phyloP scores from a whole-genome alignment of 2,888 invertebrate genomes.

The Caenorhabditis japonica region DNA sequence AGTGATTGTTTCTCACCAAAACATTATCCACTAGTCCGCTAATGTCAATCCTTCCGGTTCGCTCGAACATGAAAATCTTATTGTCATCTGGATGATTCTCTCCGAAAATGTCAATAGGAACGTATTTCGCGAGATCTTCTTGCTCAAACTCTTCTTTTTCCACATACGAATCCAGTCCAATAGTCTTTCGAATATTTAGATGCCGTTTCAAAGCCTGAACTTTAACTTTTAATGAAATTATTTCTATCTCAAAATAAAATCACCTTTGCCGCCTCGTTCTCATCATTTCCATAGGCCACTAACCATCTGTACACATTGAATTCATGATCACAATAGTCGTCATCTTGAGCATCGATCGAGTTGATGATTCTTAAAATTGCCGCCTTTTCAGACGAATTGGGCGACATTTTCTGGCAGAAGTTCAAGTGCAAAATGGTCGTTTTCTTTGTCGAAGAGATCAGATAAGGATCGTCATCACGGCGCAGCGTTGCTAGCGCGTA shows the following conservation, averaged over 20 bases:
- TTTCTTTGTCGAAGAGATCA: conserved; percentile 8
- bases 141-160: conserved; percentile 41
- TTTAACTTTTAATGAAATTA: no score
- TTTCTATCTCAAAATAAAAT: neutral
- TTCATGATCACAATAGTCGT: conserved; percentile 57
- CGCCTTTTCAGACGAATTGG: conserved; percentile 31
- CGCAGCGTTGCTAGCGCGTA: no score
- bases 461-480: conserved; percentile 17
- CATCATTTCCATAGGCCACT: conserved; percentile 69
- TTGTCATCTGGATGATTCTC: conserved; percentile 62
- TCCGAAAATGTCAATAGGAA: conserved; percentile 71
- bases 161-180: conserved; percentile 60
- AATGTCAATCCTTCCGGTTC: conserved; percentile 71
- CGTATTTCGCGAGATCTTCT: conserved; percentile 54
- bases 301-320: conserved; percentile 74
- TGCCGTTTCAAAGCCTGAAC: conserved; percentile 68
- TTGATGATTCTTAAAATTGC: conserved; percentile 52
- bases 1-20: conserved; percentile 14
- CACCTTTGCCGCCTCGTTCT: conserved; percentile 64
- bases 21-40: conserved; percentile 64
- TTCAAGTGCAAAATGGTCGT: conserved; percentile 33
- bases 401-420: conserved; percentile 27
- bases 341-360: conserved; percentile 40
- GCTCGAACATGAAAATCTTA: conserved; percentile 64
- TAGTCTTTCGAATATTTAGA: conserved; percentile 68